Evolutionary conservation across 2,888 invertebrate species (phyloP), one percentile per base, ranked within the genome.

Genomic region (Siphonodentalium dalli): DNA sequence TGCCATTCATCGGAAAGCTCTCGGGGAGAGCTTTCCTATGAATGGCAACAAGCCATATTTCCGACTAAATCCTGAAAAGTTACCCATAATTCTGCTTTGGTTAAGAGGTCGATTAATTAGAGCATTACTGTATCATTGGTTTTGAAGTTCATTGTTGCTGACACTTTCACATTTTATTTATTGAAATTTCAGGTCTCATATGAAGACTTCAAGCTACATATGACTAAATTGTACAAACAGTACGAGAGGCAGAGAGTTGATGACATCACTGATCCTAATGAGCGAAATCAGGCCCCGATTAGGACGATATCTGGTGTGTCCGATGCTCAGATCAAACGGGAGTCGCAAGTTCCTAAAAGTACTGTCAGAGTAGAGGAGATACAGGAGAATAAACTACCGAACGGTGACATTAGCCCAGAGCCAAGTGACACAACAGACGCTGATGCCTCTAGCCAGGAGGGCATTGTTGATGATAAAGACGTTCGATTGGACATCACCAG

Each of bases 191-290:
- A 92, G 92, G 92, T 98, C 8, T 95, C 97, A 0, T 96, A 96
- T 81, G 97, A 98, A 84, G 97, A 98, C 82, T 98, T 97, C 83
- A 93, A 94, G 77, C 87, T 95, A 6, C 96, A 97, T 82, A 96
- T 97, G 83, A 93, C 95, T 28, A 93, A 95, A 84, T 94, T 96
- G 93, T 80, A 81, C 66, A 70, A 75, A 44, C 77, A 80, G 78
- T 97, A 96, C 79, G 95, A 96, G 77, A 88, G 93, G 49, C 91
- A 95, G 67, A 87, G 95, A 50, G 91, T 93, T 0, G 95, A 96
- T 82, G 93, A 95, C 81, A 92, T 96, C 71, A 93, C 94, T 0
- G 96, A 96, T 84, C 95, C 95, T 0, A 89, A 91, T n/a, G 87
- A 95, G 65, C 85, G 95, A 18, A 92, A 92, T 77, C 92, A 93